Conservation (phyloP, 2,888 invertebrate species). For the Ectobius pallidus region DNA sequence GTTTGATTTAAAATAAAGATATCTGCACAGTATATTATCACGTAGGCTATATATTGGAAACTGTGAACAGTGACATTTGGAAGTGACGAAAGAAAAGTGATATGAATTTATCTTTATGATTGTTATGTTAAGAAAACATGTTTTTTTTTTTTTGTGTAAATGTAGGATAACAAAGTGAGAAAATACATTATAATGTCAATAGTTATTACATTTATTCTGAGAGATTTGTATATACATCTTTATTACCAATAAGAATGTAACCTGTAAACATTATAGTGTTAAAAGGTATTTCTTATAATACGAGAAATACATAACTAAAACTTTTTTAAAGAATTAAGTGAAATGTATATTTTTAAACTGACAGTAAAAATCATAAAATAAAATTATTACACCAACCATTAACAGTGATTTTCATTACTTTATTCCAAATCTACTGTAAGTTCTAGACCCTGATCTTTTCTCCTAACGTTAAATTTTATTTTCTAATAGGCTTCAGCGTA, state of each 20-base stretch:
- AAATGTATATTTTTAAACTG: conserved; percentile 32
- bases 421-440: neutral
- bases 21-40: neutral
- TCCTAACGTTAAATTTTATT: too few relatives aligned
- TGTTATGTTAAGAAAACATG: conserved; percentile 14
- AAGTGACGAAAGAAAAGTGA: neutral
- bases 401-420: conserved; percentile 6
- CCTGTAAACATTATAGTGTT: conserved; percentile 8
- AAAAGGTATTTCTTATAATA: neutral
- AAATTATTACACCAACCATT: conserved; percentile 14
- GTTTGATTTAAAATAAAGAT: neutral
- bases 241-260: neutral
- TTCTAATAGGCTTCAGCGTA: too few relatives aligned
- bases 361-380: conserved; percentile 26
- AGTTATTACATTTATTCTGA: conserved; percentile 19
- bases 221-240: conserved; percentile 11
- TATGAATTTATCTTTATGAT: conserved; percentile 8
- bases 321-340: conserved; percentile 12
- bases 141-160: conserved; percentile 22
- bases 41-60: neutral
- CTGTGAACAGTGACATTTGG: neutral
- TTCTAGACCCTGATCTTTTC: too few relatives aligned
- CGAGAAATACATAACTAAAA: conserved; percentile 17
- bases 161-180: conserved; percentile 8
- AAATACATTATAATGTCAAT: conserved; percentile 22